A percentile compares a stretch with the other conserved stretches of the same genome.
phyloP scores from a whole-genome alignment of 2,888 invertebrate species.

The Xestia xanthographa region DNA sequence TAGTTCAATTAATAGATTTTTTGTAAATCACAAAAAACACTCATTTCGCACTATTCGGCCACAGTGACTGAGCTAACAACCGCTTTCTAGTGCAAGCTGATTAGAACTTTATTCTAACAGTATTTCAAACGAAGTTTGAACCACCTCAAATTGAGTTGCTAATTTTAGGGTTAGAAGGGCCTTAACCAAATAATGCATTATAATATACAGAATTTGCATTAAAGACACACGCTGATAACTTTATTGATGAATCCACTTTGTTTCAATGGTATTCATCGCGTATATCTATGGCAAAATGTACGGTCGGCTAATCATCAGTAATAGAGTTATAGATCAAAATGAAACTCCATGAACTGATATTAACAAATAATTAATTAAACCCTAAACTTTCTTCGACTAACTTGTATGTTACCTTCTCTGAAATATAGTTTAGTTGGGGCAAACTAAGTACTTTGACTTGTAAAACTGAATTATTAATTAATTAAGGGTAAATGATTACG shows the following conservation, averaged over 20 bases:
- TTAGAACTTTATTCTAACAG: too few relatives aligned
- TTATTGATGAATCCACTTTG: background rate
- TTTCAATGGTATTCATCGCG: background rate
- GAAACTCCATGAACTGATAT: slow-evolving; percentile 17
- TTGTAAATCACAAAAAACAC: too few relatives aligned
- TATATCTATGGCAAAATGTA: background rate
- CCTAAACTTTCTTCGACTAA: slow-evolving; percentile 30
- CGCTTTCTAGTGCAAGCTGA: too few relatives aligned
- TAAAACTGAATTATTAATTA: slow-evolving; percentile 30
- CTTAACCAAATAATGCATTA: background rate
- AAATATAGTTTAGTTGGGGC: slow-evolving; percentile 12
- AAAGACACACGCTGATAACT: background rate
- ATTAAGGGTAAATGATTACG: background rate
- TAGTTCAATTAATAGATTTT: too few relatives aligned
- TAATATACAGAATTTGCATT: background rate
- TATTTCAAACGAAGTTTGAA: too few relatives aligned
- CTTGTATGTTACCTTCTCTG: slow-evolving; percentile 27
- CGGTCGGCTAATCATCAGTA: background rate
- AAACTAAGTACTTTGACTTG: slow-evolving; percentile 25
- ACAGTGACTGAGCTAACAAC: too few relatives aligned
- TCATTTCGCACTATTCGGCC: too few relatives aligned
- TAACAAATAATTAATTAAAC: slow-evolving; percentile 26
- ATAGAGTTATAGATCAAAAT: background rate
- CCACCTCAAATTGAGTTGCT: too few relatives aligned
- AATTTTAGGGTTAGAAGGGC: too few relatives aligned